phyloP scores from a whole-genome alignment of 2,113 vertebrate species.

The Platysternon megacephalum region DNA sequence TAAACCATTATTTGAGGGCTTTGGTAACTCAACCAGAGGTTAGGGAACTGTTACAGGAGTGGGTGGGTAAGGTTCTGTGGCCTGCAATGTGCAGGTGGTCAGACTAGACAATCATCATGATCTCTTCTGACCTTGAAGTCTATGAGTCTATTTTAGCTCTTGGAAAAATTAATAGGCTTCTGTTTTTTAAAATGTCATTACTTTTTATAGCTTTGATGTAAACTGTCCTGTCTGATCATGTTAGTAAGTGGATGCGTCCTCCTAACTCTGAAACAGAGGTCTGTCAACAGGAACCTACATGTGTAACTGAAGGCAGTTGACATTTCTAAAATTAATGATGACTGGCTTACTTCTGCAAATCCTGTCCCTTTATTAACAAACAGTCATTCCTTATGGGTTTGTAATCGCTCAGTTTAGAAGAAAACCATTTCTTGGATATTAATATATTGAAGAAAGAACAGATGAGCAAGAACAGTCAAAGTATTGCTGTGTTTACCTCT shows the following conservation, averaged over 20 bases:
- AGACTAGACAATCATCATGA: background rate
- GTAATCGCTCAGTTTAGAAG: background rate
- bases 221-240: background rate
- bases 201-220: constrained; percentile 43
- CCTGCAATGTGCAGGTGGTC: background rate
- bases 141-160: background rate
- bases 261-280: background rate
- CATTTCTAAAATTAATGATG: background rate
- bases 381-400: background rate
- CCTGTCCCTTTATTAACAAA: background rate
- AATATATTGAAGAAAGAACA: background rate
- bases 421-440: background rate
- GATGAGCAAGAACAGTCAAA: background rate
- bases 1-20: background rate
- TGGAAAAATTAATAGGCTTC: constrained; percentile 34
- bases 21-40: background rate
- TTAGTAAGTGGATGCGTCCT: background rate
- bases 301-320: background rate
- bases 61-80: background rate
- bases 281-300: background rate
- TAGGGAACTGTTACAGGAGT: background rate
- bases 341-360: constrained; percentile 12
- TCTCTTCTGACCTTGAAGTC: background rate
- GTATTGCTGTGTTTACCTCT: background rate
- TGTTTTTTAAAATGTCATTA: constrained; percentile 35